phyloP scores from a whole-genome alignment of 2,113 vertebrate genomes.

The Saguinus midas region DNA sequence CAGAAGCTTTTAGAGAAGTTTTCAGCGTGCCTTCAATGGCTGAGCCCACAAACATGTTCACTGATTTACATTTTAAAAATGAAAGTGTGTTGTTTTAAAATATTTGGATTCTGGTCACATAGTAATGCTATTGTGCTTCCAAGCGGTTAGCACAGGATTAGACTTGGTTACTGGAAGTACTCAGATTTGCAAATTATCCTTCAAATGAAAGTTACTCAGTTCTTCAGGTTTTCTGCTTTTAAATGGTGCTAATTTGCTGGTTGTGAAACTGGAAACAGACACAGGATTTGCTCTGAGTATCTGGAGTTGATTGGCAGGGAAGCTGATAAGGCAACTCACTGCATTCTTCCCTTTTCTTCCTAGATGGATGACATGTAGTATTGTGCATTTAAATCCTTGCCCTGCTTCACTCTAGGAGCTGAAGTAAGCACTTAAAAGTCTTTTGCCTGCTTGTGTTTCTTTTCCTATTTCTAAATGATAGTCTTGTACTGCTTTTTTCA shows the following conservation, averaged over 20 bases:
- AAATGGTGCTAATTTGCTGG: neutral
- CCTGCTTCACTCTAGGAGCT: neutral
- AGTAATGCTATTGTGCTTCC: neutral
- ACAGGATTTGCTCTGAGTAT: neutral
- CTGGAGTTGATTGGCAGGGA: neutral
- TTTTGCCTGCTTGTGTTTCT: neutral
- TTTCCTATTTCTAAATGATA: neutral
- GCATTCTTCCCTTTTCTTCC: neutral
- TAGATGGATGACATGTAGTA: neutral
- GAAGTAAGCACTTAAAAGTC: neutral
- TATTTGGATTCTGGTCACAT: neutral
- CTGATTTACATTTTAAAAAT: neutral
- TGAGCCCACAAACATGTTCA: neutral
- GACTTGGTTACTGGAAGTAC: neutral
- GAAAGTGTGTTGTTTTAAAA: neutral
- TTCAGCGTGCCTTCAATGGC: neutral
- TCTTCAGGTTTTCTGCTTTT: neutral
- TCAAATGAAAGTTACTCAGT: neutral
- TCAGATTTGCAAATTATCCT: neutral
- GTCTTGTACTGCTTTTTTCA: neutral
- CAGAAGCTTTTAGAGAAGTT: neutral
- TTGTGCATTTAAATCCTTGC: neutral
- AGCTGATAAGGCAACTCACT: accelerated
- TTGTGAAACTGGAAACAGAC: neutral
- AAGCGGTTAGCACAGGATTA: neutral